These are phyloP conservation scores for Pocillopora meandrina DNA, from an alignment of 92 coral and sea anemone species.

Conservation along the genomic window DNA sequence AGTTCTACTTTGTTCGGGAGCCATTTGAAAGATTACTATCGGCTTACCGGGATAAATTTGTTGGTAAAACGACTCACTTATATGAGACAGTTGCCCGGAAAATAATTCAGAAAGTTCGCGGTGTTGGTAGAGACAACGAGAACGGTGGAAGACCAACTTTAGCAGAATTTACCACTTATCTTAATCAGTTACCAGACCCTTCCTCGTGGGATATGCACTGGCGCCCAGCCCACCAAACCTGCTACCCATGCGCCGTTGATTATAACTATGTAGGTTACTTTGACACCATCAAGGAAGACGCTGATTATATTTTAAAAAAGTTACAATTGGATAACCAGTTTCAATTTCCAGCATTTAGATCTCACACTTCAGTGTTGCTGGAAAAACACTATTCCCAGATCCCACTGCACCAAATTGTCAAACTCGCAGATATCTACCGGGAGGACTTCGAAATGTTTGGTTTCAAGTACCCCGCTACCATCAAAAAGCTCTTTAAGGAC, in stretches of 20 bases:
- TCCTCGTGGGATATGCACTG: constrained; percentile 38
- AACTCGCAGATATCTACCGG: constrained; percentile 22
- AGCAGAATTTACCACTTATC: constrained; percentile 23
- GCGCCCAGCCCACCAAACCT: constrained; percentile 34
- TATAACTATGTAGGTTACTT: constrained; percentile 23
- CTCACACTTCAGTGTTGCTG: constrained; percentile 7
- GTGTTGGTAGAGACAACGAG: not conserved
- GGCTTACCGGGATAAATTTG: constrained; percentile 37
- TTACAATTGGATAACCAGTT: constrained; percentile 10
- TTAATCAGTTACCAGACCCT: not conserved
- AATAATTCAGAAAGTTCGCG: constrained; percentile 10
- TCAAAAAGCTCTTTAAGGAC: constrained; percentile 18
- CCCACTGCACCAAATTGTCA: constrained; percentile 19
- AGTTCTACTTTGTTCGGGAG: constrained; percentile 34
- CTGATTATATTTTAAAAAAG: constrained; percentile 19
- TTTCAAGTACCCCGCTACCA: constrained; percentile 25
- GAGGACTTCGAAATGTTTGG: constrained; percentile 34
- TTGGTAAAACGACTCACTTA: constrained; percentile 9
- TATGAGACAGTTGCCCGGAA: not conserved
- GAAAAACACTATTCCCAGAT: constrained; percentile 24
- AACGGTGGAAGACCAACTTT: constrained; percentile 9
- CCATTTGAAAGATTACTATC: constrained; percentile 33
- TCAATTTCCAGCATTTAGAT: constrained; percentile 32
- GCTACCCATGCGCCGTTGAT: constrained; percentile 25
- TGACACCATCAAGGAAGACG: constrained; percentile 30